Percentiles rank a stretch among this genome's conserved stretches.
Conservation (phyloP, 1,140 invertebrate species). For the Caenorhabditis latens region DNA sequence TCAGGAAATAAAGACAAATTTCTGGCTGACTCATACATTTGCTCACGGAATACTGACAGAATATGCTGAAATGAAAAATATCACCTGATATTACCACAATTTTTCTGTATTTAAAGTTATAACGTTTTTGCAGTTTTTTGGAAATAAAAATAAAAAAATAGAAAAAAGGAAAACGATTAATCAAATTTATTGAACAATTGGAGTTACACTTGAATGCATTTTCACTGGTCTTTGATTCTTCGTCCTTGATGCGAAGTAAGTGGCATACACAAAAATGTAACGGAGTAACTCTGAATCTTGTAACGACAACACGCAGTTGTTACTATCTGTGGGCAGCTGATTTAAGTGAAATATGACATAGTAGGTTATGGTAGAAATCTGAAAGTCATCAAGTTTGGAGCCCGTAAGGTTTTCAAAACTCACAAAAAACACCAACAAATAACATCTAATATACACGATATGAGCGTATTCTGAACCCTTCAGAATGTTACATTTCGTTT, state of each 20-base stretch:
- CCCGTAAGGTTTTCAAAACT: too few species aligned
- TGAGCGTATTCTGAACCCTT: neutral
- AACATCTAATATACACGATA: neutral
- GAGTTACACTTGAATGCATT: neutral
- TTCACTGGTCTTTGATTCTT: neutral
- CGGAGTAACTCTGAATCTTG: neutral
- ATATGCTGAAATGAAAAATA: too few species aligned
- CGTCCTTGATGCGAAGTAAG: neutral
- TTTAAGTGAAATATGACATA: neutral
- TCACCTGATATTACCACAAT: too few species aligned
- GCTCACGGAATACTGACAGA: too few species aligned
- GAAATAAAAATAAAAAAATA: too few species aligned
- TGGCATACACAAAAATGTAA: slow-evolving; percentile 16
- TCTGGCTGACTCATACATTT: too few species aligned
- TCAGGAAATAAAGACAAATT: too few species aligned
- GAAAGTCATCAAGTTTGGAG: neutral
- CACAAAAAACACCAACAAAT: neutral
- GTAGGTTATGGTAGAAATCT: neutral
- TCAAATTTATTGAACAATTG: neutral
- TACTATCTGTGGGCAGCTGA: neutral
- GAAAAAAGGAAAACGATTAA: neutral
- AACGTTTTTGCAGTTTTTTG: too few species aligned
- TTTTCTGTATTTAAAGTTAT: too few species aligned
- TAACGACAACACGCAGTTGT: neutral
- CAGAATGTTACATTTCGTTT: neutral